A percentile compares a stretch with the other conserved stretches of the same genome.
Conservation (phyloP, 1,140 invertebrate genomes). For the Lepidurus packardi region DNA sequence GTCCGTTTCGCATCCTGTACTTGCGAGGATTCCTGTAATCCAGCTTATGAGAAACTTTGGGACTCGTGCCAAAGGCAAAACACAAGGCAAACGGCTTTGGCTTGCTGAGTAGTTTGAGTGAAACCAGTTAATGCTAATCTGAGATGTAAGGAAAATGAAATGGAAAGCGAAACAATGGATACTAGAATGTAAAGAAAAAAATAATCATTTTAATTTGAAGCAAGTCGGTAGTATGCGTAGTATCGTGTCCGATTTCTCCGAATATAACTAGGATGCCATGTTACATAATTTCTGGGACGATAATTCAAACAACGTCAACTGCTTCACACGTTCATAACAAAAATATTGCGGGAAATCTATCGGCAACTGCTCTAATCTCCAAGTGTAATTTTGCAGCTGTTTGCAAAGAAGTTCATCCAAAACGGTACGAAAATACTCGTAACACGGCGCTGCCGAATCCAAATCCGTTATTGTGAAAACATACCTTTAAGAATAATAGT, state of each 20-base stretch:
- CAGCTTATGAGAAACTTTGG: too few species aligned
- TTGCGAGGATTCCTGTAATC: too few species aligned
- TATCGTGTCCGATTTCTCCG: background rate
- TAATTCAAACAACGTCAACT: constrained; percentile 70
- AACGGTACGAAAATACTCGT: constrained; percentile 61
- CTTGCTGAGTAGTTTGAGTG: too few species aligned
- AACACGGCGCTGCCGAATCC: constrained; percentile 73
- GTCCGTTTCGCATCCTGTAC: too few species aligned
- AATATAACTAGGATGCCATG: background rate
- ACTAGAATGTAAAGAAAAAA: background rate
- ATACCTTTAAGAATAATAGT: constrained; percentile 47
- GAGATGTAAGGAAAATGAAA: too few species aligned
- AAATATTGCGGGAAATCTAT: constrained; percentile 72
- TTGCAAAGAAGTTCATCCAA: constrained; percentile 35
- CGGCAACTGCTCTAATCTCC: constrained; percentile 46
- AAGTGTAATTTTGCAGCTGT: constrained; percentile 29
- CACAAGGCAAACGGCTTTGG: too few species aligned
- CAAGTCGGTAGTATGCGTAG: background rate
- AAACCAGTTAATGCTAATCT: too few species aligned
- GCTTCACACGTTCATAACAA: constrained; percentile 67
- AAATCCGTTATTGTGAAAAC: constrained; percentile 74
- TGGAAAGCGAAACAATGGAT: too few species aligned
- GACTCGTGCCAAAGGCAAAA: too few species aligned
- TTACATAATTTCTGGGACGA: constrained; percentile 16
- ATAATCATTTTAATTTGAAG: background rate